phyloP scores from a whole-genome alignment of 2,797 vertebrate species.

The Tympanoctomys barrerae region DNA sequence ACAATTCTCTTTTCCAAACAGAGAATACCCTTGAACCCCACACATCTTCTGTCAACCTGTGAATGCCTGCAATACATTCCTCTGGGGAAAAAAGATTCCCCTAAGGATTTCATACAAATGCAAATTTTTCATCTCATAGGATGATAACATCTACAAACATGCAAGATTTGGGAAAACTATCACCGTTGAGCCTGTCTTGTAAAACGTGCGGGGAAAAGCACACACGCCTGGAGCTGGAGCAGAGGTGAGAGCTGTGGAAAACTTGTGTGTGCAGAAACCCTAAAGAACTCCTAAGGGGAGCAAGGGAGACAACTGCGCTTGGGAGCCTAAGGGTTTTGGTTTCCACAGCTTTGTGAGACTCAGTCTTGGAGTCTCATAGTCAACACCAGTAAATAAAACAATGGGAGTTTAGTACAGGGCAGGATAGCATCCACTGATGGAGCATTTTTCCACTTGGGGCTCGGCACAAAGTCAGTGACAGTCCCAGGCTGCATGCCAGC shows the following conservation, averaged over 20 bases:
- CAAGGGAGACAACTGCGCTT: not conserved
- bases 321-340: not conserved
- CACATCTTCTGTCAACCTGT: not conserved
- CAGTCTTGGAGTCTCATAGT: not conserved
- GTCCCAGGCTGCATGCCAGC: not conserved
- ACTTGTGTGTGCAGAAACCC: not conserved
- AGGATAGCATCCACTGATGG: not conserved
- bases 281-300: not conserved
- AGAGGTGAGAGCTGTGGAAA: not conserved
- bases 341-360: not conserved
- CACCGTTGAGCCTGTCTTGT: not conserved
- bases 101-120: constrained; percentile 17
- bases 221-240: not conserved
- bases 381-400: not conserved
- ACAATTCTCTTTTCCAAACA: not conserved
- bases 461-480: too few relatives aligned
- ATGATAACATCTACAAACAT: constrained; percentile 39
- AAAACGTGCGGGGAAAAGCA: not conserved
- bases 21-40: not conserved
- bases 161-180: constrained; percentile 20
- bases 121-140: constrained; percentile 1
- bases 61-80: constrained; percentile 29
- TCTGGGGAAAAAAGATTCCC: not conserved
- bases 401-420: not conserved
- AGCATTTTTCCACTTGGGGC: not conserved